These are phyloP conservation scores for Lophura nycthemera DNA, from an alignment of 2,113 vertebrate species.

Conservation along the genomic window DNA sequence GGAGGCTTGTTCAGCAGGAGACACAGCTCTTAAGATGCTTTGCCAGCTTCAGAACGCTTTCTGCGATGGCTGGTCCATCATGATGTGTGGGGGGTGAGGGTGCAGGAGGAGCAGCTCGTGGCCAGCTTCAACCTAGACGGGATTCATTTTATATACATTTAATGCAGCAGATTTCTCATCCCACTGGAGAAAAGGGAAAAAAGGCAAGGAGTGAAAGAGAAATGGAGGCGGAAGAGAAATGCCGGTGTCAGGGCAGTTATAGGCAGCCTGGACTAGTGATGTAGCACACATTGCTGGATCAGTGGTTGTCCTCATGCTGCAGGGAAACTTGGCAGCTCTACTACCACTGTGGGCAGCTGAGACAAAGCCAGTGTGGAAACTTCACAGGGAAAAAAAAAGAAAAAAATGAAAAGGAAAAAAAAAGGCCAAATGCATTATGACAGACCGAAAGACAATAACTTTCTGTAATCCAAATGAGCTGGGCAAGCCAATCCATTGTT, in stretches of 20 bases:
- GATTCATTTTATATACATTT: background rate
- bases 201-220: background rate
- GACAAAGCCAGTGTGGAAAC: slow-evolving; percentile 65
- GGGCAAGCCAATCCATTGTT: slow-evolving; percentile 70
- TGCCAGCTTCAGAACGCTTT: background rate
- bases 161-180: background rate
- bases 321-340: slow-evolving; percentile 58
- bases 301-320: slow-evolving; percentile 46
- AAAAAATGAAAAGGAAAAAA: background rate
- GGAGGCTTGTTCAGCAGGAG: slow-evolving; percentile 13
- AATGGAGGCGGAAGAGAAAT: background rate
- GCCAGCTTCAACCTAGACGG: background rate
- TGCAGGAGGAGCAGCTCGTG: background rate
- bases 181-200: background rate
- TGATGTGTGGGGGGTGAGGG: background rate
- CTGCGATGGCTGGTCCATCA: background rate
- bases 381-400: background rate
- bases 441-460: slow-evolving; percentile 71
- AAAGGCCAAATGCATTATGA: slow-evolving; percentile 56
- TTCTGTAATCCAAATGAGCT: slow-evolving; percentile 69
- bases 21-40: slow-evolving; percentile 24
- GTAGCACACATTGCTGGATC: background rate
- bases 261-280: slow-evolving; percentile 6
- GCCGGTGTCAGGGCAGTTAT: slow-evolving; percentile 22
- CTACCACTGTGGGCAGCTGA: slow-evolving; percentile 47